Evolutionary conservation across 2,888 invertebrate species (phyloP).

Genomic region (Anorthoa munda): DNA sequence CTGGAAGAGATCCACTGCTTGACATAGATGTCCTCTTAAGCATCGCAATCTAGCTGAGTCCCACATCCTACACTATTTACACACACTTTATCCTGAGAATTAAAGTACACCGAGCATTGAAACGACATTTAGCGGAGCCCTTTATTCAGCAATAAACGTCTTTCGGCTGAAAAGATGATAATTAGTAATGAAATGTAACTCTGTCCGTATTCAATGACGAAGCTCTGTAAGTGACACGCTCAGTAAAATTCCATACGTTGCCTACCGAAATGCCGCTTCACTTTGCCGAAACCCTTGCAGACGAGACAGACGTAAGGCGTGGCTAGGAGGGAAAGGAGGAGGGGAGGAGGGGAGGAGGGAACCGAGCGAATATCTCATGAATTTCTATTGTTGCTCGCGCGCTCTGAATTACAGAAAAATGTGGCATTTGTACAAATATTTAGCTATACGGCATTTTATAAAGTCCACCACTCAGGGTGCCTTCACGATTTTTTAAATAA

Average conservation of each 20-base stretch:
- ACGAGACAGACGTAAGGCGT: not conserved
- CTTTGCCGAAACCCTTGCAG: not conserved
- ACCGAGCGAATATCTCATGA: constrained; percentile 38
- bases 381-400: constrained; percentile 36
- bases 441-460: not conserved
- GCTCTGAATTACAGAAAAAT: constrained; percentile 28
- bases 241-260: not conserved
- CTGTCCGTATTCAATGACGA: not conserved
- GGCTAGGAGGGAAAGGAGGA: too few species aligned
- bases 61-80: not conserved
- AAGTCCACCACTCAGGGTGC: not conserved
- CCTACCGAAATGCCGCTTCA: not conserved
- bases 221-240: not conserved
- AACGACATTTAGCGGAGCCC: too few species aligned
- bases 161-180: too few species aligned
- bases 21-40: too few species aligned
- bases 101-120: not conserved
- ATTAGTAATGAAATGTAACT: too few species aligned
- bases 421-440: constrained; percentile 1
- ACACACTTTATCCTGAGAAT: not conserved
- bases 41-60: not conserved
- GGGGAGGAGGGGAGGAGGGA: too few species aligned
- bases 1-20: too few species aligned
- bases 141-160: too few species aligned
- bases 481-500: not conserved